Base-by-base conservation (phyloP, 2,888 invertebrate species). In the Hedychridium roseum region DNA sequence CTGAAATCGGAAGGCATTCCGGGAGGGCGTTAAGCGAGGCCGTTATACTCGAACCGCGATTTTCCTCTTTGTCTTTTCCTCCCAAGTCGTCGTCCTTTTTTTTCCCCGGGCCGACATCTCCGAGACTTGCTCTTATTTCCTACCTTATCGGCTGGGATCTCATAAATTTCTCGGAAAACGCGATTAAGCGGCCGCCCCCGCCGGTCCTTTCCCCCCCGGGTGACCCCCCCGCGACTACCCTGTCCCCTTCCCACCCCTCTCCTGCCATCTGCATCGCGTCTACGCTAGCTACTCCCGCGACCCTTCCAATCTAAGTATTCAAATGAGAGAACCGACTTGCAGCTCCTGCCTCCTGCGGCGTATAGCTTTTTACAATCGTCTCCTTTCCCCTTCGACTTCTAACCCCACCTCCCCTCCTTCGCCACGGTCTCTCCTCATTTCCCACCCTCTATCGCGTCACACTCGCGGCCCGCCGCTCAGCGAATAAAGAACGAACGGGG, bases 231-330 rank as follows among this genome's bases (percentile, higher is more conserved):
- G 12, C 38, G 28, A 43, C 28, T 26, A 18, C 28, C 39, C 40
- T 44, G 28, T 40, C 40, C 50, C 40, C 40, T 44, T 37, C 38
- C 52, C 44, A 20, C 32, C 50, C 42, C 41, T 28, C 36, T 42
- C 47, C 37, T 40, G 50, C 17, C 35, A 15, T 21, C 30, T 15
- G 20, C 16, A 21, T 17, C 56, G 45, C 48, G 14, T 35, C 35
- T 42, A 20, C 30, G 31, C 54, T 53, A 50, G 40, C 44, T 54
- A 48, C 54, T 53, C 48, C 54, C 54, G 52, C 64, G 68, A 68
- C 70, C 69, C 71, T 74, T 76, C 75, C 76, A 78, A 78, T 78
- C 75, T 77, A 77, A 77, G 78, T 76, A 78, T 78, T 78, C 76
- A 78, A 78, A 78, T 78, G 76, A 77, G 77, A 69, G 66, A 64